Evolutionary conservation across 2,113 vertebrate genomes (phyloP).

Genomic region (Stercorarius parasiticus): DNA sequence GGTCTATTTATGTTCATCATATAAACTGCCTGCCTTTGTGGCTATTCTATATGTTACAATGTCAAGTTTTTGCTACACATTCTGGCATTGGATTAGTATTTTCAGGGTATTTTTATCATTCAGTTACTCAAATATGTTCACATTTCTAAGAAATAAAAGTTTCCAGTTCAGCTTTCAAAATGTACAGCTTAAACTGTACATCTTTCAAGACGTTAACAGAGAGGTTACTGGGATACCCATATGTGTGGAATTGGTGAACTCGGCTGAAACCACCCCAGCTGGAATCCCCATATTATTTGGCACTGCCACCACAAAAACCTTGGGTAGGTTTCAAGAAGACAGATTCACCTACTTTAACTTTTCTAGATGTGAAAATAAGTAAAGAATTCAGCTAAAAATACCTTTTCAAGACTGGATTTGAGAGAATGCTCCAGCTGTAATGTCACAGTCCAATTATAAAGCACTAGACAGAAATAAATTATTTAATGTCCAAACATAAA

Average conservation of each 20-base stretch:
- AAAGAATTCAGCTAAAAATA: not conserved
- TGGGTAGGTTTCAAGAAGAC: not conserved
- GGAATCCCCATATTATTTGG: not conserved
- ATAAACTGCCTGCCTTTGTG: not conserved
- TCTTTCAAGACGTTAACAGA: not conserved
- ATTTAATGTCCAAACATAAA: not conserved
- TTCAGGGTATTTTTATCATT: not conserved
- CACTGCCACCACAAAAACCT: not conserved
- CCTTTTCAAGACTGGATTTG: not conserved
- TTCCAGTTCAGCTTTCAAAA: not conserved
- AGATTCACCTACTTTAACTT: not conserved
- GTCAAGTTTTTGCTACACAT: not conserved
- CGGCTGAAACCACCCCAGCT: not conserved
- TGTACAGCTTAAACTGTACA: not conserved
- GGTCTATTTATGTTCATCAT: not conserved
- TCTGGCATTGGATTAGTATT: not conserved
- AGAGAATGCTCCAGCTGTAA: not conserved
- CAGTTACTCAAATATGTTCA: not conserved
- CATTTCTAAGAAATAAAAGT: not conserved
- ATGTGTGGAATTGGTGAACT: fast-evolving
- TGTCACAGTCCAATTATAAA: not conserved
- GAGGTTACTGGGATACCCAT: not conserved
- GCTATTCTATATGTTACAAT: not conserved
- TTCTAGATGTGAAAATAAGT: not conserved
- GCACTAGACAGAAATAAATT: fast-evolving